Evolutionary conservation across 2,797 vertebrate species (phyloP).

Genomic region (Cryptoblepharus egeriae): DNA sequence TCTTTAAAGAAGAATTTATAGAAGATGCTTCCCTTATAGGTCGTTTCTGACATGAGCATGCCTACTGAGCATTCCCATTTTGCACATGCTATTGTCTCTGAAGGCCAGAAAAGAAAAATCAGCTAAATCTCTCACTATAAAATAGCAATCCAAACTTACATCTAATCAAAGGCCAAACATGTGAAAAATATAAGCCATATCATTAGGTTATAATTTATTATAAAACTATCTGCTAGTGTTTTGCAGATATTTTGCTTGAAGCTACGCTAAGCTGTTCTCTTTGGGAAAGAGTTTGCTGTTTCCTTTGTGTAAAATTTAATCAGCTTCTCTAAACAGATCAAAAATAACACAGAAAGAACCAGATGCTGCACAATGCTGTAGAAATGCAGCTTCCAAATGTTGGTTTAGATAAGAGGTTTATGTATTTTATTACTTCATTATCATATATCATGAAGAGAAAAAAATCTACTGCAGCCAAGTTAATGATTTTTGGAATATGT

Average conservation of each 20-base stretch:
- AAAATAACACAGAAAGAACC: conserved; percentile 57
- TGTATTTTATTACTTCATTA: conserved; percentile 68
- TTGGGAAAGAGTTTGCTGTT: conserved; percentile 49
- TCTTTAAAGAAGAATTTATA: conserved; percentile 1
- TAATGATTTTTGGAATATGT: conserved; percentile 62
- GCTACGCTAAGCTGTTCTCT: conserved; percentile 53
- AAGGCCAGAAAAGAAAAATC: not conserved
- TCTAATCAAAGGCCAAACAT: conserved; percentile 25
- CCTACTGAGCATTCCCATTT: not conserved
- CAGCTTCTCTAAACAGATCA: conserved; percentile 58
- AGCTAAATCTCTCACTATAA: conserved; percentile 3
- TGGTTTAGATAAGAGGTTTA: conserved; percentile 65
- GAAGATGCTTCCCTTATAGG: not conserved
- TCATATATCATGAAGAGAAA: conserved; percentile 50
- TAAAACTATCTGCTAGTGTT: conserved; percentile 44
- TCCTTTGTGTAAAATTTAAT: conserved; percentile 54
- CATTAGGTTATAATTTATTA: conserved; percentile 36
- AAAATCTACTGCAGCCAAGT: conserved; percentile 58
- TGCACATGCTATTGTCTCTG: not conserved
- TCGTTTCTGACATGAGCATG: conserved; percentile 9
- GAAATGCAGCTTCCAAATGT: conserved; percentile 59
- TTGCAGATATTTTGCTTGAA: conserved; percentile 49
- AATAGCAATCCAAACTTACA: not conserved
- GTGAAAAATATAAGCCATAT: conserved; percentile 11
- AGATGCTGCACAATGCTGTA: conserved; percentile 61